Evolutionary conservation across 2,797 vertebrate species (phyloP).

Genomic region (Rousettus madagascariensis): DNA sequence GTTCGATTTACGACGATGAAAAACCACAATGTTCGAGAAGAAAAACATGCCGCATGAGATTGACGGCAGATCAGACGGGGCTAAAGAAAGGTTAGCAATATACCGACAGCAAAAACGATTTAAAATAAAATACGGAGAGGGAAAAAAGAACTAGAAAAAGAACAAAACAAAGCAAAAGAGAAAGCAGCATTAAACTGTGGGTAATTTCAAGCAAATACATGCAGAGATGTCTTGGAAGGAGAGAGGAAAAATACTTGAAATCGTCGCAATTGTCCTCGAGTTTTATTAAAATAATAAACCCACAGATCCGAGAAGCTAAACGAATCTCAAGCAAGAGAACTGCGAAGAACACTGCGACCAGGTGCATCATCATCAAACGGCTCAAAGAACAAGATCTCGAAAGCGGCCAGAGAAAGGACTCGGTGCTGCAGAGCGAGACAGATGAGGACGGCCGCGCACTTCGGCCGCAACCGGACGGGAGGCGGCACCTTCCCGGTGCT

Average conservation of each 20-base stretch:
- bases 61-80: neutral
- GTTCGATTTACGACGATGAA: slow-evolving; percentile 18
- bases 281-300: slow-evolving; percentile 14
- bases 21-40: neutral
- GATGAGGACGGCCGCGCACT: neutral
- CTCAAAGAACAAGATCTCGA: neutral
- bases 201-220: neutral
- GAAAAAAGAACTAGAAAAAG: neutral
- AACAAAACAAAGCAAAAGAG: neutral
- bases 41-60: neutral
- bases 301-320: neutral
- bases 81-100: neutral
- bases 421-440: neutral
- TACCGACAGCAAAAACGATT: neutral
- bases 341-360: neutral
- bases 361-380: neutral
- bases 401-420: neutral
- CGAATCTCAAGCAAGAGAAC: neutral
- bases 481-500: neutral
- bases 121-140: neutral
- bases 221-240: neutral
- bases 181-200: neutral
- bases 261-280: neutral
- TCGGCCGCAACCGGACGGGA: neutral
- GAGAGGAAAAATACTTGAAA: neutral